Evolutionary conservation across 53 echinoderm and acorn worm species (phyloP).

Genomic region (Echinarachnius parma): DNA sequence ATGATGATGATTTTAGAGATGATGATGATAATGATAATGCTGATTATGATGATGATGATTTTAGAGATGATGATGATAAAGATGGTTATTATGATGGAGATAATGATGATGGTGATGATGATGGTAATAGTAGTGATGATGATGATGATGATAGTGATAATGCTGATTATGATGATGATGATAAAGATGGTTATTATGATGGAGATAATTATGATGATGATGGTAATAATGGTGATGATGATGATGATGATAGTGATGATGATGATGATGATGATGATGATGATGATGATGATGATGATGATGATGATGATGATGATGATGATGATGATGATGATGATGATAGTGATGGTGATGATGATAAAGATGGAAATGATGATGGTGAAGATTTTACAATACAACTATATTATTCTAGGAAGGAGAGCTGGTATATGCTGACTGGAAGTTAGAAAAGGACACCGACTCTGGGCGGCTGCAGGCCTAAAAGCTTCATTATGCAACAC

Average conservation of each 20-base stretch:
- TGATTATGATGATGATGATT: neutral
- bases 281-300: slow-evolving; percentile 8
- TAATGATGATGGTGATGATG: neutral
- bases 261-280: slow-evolving; percentile 11
- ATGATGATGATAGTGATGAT: slow-evolving; percentile 1
- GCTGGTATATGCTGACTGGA: slow-evolving; percentile 92
- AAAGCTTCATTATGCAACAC: slow-evolving; percentile 74
- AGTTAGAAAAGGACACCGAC: slow-evolving; percentile 91
- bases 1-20: neutral
- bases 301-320: neutral
- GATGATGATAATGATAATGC: neutral
- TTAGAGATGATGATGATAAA: neutral
- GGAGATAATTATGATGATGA: neutral
- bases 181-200: neutral
- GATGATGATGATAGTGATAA: neutral
- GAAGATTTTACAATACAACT: no score
- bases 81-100: neutral
- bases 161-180: slow-evolving; percentile 4
- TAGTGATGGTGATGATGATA: no score
- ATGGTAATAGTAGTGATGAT: neutral
- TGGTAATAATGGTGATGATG: neutral
- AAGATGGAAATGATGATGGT: no score
- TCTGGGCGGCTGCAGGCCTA: slow-evolving; percentile 87
- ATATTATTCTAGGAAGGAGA: slow-evolving; percentile 84
- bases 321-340: neutral